phyloP scores from a whole-genome alignment of 2,797 vertebrate species.

The Pogonophryne albipinna region DNA sequence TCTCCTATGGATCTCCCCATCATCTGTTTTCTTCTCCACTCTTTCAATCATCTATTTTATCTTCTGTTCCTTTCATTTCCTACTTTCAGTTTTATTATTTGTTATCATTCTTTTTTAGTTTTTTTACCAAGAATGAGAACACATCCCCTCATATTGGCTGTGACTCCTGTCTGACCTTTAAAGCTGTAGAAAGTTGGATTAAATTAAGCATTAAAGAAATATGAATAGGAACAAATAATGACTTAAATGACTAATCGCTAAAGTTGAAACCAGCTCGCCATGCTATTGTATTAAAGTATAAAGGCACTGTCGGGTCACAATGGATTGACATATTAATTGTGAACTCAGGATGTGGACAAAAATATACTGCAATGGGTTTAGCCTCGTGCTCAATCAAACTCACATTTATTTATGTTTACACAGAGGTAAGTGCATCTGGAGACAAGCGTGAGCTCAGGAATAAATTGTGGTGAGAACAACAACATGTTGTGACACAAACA shows the following conservation, averaged over 20 bases:
- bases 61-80: slow-evolving; percentile 18
- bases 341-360: neutral
- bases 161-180: slow-evolving; percentile 32
- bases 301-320: slow-evolving; percentile 10
- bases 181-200: slow-evolving; percentile 24
- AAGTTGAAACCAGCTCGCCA: slow-evolving; percentile 18
- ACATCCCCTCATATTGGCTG: slow-evolving; percentile 11
- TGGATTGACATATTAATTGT: slow-evolving; percentile 19
- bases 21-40: slow-evolving; percentile 43
- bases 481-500: slow-evolving; percentile 2
- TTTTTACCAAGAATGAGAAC: slow-evolving; percentile 16
- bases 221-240: slow-evolving; percentile 19
- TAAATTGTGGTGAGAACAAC: neutral
- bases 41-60: slow-evolving; percentile 47
- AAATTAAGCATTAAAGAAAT: slow-evolving; percentile 25
- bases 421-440: neutral
- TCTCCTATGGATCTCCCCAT: slow-evolving; percentile 26
- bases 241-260: slow-evolving; percentile 30
- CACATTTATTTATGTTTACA: neutral
- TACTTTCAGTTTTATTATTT: slow-evolving; percentile 17
- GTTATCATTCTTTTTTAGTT: slow-evolving; percentile 10
- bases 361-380: neutral
- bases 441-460: neutral
- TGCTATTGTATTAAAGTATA: neutral
- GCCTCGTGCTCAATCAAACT: neutral